Evolutionary conservation across 2,113 vertebrate species (phyloP).

Genomic region (Bubo bubo): DNA sequence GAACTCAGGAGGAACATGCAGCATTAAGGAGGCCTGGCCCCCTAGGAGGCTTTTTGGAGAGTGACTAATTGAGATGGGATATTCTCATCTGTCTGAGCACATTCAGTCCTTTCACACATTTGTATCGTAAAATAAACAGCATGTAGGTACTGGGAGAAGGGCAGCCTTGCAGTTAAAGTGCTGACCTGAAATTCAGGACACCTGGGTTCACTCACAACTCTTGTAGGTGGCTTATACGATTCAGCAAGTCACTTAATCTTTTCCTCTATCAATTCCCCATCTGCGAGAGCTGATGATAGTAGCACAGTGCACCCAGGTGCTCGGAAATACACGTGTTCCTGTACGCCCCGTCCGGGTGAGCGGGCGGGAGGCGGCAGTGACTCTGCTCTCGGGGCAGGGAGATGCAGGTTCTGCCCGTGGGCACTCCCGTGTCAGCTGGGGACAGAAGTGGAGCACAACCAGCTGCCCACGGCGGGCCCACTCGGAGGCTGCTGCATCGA

Average conservation of each 20-base stretch:
- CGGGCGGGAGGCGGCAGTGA: not conserved
- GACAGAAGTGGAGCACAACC: not conserved
- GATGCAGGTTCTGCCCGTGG: not conserved
- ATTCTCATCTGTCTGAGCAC: not conserved
- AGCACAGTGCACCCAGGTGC: not conserved
- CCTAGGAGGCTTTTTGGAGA: conserved; percentile 19
- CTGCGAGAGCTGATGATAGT: not conserved
- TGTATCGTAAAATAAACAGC: not conserved
- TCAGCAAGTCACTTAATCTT: not conserved
- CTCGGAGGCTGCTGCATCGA: not conserved
- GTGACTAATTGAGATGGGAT: conserved; percentile 39
- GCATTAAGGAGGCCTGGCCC: conserved; percentile 3
- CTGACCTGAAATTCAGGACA: not conserved
- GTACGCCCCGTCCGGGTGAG: accelerated
- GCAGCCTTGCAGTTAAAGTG: not conserved
- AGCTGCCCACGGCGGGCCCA: not conserved
- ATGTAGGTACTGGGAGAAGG: not conserved
- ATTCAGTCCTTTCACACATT: not conserved
- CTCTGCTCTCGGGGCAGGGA: not conserved
- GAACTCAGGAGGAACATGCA: conserved; percentile 20
- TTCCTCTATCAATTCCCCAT: not conserved
- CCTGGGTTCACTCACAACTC: not conserved
- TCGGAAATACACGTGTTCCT: not conserved
- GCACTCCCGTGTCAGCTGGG: not conserved
- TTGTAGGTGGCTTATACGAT: not conserved